A percentile compares a stretch with the other conserved stretches of the same genome.
Conservation (phyloP, 2,797 vertebrate genomes). For the Urosaurus nigricauda region DNA sequence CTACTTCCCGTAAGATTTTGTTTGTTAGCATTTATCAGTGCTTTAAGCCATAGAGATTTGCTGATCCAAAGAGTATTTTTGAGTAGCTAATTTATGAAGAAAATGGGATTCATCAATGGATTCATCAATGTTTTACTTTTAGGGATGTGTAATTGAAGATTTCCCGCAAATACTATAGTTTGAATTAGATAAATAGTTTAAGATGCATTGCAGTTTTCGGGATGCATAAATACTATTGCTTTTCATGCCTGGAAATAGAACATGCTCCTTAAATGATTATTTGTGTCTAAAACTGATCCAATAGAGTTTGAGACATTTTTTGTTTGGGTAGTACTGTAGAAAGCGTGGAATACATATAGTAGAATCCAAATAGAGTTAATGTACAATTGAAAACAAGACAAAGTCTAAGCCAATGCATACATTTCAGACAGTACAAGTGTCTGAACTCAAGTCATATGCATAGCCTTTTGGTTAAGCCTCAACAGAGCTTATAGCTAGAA, state of each 20-base stretch:
- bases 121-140: neutral
- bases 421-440: neutral
- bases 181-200: conserved; percentile 26
- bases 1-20: conserved; percentile 12
- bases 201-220: neutral
- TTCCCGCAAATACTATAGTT: conserved; percentile 9
- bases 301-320: neutral
- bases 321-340: neutral
- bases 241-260: neutral
- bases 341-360: neutral
- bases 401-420: neutral
- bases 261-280: neutral
- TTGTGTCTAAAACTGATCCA: neutral
- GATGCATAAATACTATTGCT: neutral
- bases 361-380: neutral
- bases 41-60: conserved; percentile 11
- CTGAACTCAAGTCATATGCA: neutral
- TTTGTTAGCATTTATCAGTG: neutral
- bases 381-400: neutral
- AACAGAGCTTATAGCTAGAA: neutral
- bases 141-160: neutral
- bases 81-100: conserved; percentile 13
- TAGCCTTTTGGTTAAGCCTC: neutral
- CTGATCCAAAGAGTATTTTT: neutral
- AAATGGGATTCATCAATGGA: conserved; percentile 6